Conservation (phyloP, 2,888 invertebrate species). For the Allophyes oxyacanthae region DNA sequence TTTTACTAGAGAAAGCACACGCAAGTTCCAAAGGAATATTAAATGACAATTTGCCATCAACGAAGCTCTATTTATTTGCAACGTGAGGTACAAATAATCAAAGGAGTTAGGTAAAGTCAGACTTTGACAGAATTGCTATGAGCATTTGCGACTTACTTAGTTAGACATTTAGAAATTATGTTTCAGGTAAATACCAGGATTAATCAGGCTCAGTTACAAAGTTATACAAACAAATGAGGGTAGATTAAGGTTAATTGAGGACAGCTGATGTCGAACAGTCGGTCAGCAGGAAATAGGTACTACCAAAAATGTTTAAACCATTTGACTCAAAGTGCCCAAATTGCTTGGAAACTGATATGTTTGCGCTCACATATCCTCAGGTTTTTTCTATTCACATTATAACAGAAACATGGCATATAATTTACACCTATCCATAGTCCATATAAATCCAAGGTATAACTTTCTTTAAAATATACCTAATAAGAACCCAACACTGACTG, state of each 20-base stretch:
- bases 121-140: slow-evolving; percentile 39
- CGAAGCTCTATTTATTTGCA: slow-evolving; percentile 21
- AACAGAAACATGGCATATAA: slow-evolving; percentile 9
- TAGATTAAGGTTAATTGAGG: slow-evolving; percentile 6
- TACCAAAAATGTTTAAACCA: background rate
- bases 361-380: background rate
- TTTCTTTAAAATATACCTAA: slow-evolving; percentile 40
- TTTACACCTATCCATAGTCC: slow-evolving; percentile 4
- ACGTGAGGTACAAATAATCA: slow-evolving; percentile 31
- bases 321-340: background rate
- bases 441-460: slow-evolving; percentile 29
- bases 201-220: slow-evolving; percentile 8
- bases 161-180: slow-evolving; percentile 30
- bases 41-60: slow-evolving; percentile 36
- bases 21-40: slow-evolving; percentile 27
- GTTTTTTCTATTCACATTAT: background rate
- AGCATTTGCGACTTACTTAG: slow-evolving; percentile 4
- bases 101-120: slow-evolving; percentile 24
- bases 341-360: background rate
- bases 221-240: slow-evolving; percentile 24
- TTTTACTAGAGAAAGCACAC: slow-evolving; percentile 16
- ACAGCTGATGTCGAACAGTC: background rate
- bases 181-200: slow-evolving; percentile 13
- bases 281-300: background rate
- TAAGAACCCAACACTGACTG: slow-evolving; percentile 28